Evolutionary conservation across 2,113 vertebrate species (phyloP).

Genomic region (Nipponia nippon): DNA sequence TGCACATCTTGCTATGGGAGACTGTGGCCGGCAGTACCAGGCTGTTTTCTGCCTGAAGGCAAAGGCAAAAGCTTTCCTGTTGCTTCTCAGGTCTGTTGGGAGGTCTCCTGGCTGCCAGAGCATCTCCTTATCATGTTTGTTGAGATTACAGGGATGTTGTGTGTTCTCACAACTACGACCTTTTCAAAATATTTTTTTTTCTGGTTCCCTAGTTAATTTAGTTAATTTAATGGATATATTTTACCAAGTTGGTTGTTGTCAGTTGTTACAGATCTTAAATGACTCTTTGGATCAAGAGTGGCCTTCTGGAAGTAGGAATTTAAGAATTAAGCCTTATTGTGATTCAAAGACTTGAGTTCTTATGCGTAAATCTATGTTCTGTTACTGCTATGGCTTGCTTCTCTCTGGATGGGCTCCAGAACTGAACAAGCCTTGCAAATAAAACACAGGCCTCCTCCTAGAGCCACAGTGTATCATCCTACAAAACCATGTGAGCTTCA

Average conservation of each 20-base stretch:
- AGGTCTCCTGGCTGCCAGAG: neutral
- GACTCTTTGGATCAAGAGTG: neutral
- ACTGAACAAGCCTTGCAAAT: neutral
- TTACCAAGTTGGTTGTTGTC: neutral
- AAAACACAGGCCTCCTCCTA: neutral
- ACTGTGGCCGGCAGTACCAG: neutral
- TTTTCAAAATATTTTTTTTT: neutral
- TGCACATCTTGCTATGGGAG: neutral
- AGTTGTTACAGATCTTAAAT: neutral
- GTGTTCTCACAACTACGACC: neutral
- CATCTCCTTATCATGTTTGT: neutral
- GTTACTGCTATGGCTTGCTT: neutral
- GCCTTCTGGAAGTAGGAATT: neutral
- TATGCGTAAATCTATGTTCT: neutral
- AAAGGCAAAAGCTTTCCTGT: neutral
- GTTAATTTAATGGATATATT: neutral
- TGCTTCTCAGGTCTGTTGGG: neutral
- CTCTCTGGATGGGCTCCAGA: neutral
- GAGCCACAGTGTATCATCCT: neutral
- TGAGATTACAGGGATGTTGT: neutral
- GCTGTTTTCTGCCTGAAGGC: neutral
- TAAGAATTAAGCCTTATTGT: neutral
- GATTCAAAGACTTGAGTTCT: neutral
- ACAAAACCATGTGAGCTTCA: accelerated
- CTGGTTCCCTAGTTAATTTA: neutral